Base-by-base conservation (phyloP, 2,113 vertebrate genomes). In the Gymnogyps californianus region DNA sequence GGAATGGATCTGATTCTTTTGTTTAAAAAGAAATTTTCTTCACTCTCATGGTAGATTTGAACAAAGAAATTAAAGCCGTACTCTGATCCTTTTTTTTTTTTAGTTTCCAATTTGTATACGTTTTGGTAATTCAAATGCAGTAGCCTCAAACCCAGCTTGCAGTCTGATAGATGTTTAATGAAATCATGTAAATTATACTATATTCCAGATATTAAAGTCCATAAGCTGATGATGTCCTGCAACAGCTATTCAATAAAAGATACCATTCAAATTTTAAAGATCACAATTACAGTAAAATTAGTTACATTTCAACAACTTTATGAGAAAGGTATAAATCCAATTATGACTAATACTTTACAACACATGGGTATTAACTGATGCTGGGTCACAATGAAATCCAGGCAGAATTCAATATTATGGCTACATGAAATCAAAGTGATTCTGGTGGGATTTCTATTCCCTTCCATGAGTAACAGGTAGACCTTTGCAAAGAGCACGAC, bases 191-290 rank as follows among this genome's bases (percentile, higher is more conserved):
- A 83, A 95, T 95, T 96, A 72, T 94, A 90, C 51, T 80, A 40
- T 80, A 87, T 62, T 97, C 62, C 76, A 85, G 87, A 94, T 90
- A 84, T 91, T 92, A 49, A 87, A 79, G 77, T 44, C 94, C 42
- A 32, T 87, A 89, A 94, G 17, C 1, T 83, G 92, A 96, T 84
- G n/a, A 75, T 86, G 72, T 66, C 77, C 64, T 92, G 62, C 36
- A 89, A 76, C 70, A 93, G 69, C 42, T 91, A 86, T 94, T 89
- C 80, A 90, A 87, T 92, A 92, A 93, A 97, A 96, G 19, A 51
- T 47, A 36, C 36, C 22, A 54, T 71, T 71, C 88, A 70, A 74
- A 86, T 94, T 95, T 96, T 94, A 93, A 95, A 96, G 67, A 95
- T 91, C 57, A 67, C 51, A 76, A 79, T 92, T 95, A 67, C 49